These are phyloP conservation scores for Eptatretus burgeri DNA, from an alignment of 2,113 vertebrate species.

Conservation along the genomic window DNA sequence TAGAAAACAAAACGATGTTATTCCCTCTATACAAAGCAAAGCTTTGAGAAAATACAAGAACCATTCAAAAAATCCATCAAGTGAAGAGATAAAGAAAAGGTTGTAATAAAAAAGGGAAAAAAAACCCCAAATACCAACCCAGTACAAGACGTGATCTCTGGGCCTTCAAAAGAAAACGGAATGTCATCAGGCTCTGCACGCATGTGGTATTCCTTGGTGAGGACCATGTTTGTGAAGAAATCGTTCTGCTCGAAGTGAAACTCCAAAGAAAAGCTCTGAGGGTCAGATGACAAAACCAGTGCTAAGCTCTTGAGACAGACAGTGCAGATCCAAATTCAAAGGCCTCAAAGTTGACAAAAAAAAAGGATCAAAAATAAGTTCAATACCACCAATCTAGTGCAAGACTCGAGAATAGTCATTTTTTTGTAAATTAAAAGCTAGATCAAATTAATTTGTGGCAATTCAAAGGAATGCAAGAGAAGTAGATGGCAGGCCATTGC, in stretches of 20 bases:
- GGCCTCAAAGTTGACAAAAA: too few relatives aligned
- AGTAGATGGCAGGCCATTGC: too few relatives aligned
- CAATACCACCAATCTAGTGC: too few relatives aligned
- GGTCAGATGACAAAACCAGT: background rate
- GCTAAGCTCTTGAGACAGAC: background rate
- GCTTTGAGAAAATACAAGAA: background rate
- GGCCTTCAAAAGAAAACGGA: constrained; percentile 86
- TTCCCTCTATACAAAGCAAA: background rate
- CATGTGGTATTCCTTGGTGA: constrained; percentile 95
- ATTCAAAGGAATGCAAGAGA: too few relatives aligned
- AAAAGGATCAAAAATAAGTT: too few relatives aligned
- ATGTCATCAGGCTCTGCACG: constrained; percentile 69
- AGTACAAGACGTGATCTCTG: constrained; percentile 80
- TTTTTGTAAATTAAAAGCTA: too few relatives aligned
- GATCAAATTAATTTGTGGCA: too few relatives aligned
- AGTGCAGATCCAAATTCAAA: constrained; percentile 4
- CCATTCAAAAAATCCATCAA: background rate
- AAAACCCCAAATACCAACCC: constrained; percentile 41
- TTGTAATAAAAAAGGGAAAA: background rate
- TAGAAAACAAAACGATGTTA: too few relatives aligned
- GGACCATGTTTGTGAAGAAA: constrained; percentile 58
- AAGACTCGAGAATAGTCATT: too few relatives aligned
- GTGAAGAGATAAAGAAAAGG: background rate
- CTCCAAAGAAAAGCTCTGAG: constrained; percentile 75
- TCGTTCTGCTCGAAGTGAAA: constrained; percentile 82